These are phyloP conservation scores for Drosophila nr. perissopoda DNA, from an alignment of 2,888 invertebrate genomes.

Conservation along the genomic window DNA sequence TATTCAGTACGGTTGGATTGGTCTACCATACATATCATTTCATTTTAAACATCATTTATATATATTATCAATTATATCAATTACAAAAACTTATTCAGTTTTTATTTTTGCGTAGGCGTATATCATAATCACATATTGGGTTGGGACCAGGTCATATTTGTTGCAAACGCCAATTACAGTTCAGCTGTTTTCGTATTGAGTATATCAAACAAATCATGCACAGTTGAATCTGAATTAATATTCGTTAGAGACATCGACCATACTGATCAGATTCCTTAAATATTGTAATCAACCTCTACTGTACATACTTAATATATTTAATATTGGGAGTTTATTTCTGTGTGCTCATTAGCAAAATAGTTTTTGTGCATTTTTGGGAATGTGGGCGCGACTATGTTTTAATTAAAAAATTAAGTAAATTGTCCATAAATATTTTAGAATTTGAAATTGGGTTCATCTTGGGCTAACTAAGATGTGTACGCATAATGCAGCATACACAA, in stretches of 20 bases:
- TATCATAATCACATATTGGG: constrained; percentile 66
- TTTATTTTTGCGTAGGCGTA: constrained; percentile 57
- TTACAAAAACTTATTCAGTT: constrained; percentile 42
- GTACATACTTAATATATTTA: constrained; percentile 29
- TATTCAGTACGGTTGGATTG: constrained; percentile 43
- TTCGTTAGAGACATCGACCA: background rate
- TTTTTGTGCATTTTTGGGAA: constrained; percentile 51
- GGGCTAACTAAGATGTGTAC: constrained; percentile 55
- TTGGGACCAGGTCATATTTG: constrained; percentile 54
- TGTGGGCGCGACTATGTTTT: constrained; percentile 49
- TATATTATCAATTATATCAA: constrained; percentile 40
- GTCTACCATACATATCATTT: constrained; percentile 27
- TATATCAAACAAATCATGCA: constrained; percentile 31
- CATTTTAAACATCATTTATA: constrained; percentile 45
- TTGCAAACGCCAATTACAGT: constrained; percentile 53
- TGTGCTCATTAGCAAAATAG: constrained; percentile 18
- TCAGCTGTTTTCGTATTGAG: constrained; percentile 41
- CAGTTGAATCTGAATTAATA: constrained; percentile 14
- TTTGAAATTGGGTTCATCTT: constrained; percentile 58
- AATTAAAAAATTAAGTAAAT: constrained; percentile 80
- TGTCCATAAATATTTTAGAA: constrained; percentile 72
- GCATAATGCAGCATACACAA: constrained; percentile 46
- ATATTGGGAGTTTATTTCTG: constrained; percentile 4
- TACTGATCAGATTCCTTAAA: background rate
- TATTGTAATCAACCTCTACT: constrained; percentile 6